Evolutionary conservation across 1,140 invertebrate species (phyloP), one percentile per base, ranked within the genome.

Genomic region (Macrobrachium rosenbergii): DNA sequence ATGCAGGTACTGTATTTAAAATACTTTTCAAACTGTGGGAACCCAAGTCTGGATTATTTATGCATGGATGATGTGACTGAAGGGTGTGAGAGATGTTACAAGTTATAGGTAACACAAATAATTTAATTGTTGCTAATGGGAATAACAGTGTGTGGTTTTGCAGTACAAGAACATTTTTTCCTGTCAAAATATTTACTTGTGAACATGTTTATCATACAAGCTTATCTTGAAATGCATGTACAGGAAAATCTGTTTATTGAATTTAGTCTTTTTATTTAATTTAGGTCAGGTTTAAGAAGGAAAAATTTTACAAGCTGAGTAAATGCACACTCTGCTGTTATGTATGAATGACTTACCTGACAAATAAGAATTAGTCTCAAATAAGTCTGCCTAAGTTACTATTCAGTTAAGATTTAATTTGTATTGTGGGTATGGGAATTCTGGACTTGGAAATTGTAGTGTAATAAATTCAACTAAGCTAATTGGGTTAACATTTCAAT

Each of bases 81-180:
- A 28, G 69, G 21, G 0, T 43, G 37, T 28, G 69, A 12, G 12
- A 10, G 52, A 52, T 52, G 52, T 52, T 52, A 12, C 8, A 5
- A 52, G 52, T 52, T 52, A 52, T 52, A 52, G 12, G 52, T 52
- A 52, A 52, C 45, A 77, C 45, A 77, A 8, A 67, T 14, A 81
- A 43, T 81, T 81, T 81, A 64, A 81, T n/a, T 81, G 43, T 81
- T 81, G 60, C 64, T 81, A 45, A 67, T 80, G 78, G 78, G 63
- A 81, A 67, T 81, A 81, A 81, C 45, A 81, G 63, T 67, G 60
- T 67, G 79, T 81, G 79, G 79, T 81, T 81, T 63, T 67, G 79
- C 79, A 81, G 79, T 81, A 81, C 79, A 67, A 81, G 60, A 81
- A 67, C 62, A 64, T 63, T 59, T 81, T 81, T 81, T 81, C 62